Percentiles rank a stretch among this genome's conserved stretches.
phyloP scores from a whole-genome alignment of 2,888 invertebrate genomes.

The Agrochola macilenta region DNA sequence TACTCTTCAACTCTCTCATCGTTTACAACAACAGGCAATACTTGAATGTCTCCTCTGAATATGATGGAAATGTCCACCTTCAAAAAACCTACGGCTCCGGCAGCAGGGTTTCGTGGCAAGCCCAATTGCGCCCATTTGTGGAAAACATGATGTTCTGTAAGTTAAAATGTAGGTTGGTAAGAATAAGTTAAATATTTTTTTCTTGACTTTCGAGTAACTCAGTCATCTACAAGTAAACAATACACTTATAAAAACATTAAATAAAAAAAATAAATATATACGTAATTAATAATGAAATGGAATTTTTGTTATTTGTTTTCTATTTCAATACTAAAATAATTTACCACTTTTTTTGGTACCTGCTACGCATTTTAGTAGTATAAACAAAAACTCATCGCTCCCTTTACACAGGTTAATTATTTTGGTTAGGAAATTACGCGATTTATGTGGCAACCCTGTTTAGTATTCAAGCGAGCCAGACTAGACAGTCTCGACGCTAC shows the following conservation, averaged over 20 bases:
- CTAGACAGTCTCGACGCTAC: background rate
- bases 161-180: background rate
- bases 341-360: background rate
- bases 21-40: slow-evolving; percentile 82
- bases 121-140: slow-evolving; percentile 96
- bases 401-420: background rate
- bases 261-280: too few relatives aligned
- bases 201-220: too few relatives aligned
- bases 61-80: slow-evolving; percentile 95
- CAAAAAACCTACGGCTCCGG: slow-evolving; percentile 93
- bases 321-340: background rate
- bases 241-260: too few relatives aligned
- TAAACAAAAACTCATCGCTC: background rate
- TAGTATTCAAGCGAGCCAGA: background rate
- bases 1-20: slow-evolving; percentile 75
- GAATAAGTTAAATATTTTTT: background rate
- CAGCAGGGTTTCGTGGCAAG: slow-evolving; percentile 91
- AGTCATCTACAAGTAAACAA: background rate
- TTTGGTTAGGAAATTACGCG: background rate
- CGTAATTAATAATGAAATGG: background rate
- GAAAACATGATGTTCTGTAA: slow-evolving; percentile 94
- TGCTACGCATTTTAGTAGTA: background rate
- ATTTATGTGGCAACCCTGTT: slow-evolving; percentile 12
- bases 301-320: background rate
- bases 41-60: slow-evolving; percentile 92